A percentile compares a stretch with the other conserved stretches of the same genome.
These are phyloP conservation scores for Acleris holmiana DNA, from an alignment of 2,888 invertebrate species.

Conservation along the genomic window DNA sequence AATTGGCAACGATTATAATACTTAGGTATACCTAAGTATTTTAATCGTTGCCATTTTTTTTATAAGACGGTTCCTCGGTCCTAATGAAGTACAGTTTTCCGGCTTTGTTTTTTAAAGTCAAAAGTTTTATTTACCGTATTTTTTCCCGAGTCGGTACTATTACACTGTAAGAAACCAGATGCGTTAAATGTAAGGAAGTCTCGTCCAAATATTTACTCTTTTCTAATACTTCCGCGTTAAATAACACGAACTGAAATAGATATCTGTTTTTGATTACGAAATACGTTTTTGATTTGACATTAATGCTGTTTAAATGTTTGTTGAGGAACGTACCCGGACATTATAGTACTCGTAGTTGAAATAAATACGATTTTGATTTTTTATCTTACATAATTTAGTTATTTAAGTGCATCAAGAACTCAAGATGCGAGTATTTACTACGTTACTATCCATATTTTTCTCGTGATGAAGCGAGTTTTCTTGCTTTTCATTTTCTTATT, in stretches of 20 bases:
- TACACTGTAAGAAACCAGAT: slow-evolving; percentile 37
- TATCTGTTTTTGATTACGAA: slow-evolving; percentile 49
- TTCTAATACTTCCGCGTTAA: slow-evolving; percentile 66
- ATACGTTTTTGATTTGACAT: slow-evolving; percentile 2
- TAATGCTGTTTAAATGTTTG: slow-evolving; percentile 29
- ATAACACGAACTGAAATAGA: slow-evolving; percentile 53
- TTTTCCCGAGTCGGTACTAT: neutral
- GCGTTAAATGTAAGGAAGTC: slow-evolving; percentile 43
- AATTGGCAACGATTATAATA: too few species aligned
- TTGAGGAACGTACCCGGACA: neutral
- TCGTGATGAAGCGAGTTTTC: too few species aligned
- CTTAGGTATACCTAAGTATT: too few species aligned
- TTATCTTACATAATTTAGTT: slow-evolving; percentile 9
- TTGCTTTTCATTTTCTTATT: too few species aligned
- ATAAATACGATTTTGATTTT: slow-evolving; percentile 19
- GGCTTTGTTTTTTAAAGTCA: neutral
- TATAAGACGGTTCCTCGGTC: too few species aligned
- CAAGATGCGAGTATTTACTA: neutral
- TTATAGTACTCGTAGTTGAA: slow-evolving; percentile 10
- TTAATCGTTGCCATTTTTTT: too few species aligned
- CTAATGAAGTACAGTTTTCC: too few species aligned
- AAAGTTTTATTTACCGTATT: neutral
- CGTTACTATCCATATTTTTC: neutral
- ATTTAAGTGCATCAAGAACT: neutral
- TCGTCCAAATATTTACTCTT: slow-evolving; percentile 71